Base-by-base conservation (phyloP, 2,113 vertebrate genomes). In the Aegotheles bennettii region DNA sequence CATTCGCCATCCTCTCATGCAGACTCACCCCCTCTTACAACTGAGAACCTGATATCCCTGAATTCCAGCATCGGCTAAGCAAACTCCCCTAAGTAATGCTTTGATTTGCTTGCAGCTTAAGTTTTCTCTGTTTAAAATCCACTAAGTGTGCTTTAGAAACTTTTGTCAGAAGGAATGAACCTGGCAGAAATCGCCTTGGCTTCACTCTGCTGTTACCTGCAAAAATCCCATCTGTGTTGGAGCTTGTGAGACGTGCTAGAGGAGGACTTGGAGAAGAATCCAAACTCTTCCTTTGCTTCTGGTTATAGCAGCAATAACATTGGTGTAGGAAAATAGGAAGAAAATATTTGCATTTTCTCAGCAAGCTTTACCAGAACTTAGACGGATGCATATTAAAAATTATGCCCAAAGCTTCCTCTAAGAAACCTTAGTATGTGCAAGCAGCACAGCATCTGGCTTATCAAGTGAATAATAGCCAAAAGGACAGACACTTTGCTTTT, bases 101-200 rank as follows among this genome's bases (percentile, higher is more conserved):
- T 60, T 8, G 3, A 3, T 82, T 80, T 83, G 29, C 76, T 10
- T 17, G 4, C 1, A 6, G 18, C 3, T 0, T 48, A 7, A 35
- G 7, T 67, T 67, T 75, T 25, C 14, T 79, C 10, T 35, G 13
- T 7, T 65, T 57, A 68, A 68, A 85, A 47, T 51, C 4, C 36
- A 17, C 7, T 3, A n/a, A 3, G 7, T 6, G 3, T 6, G 6
- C 19, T 35, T 57, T 33, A 67, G 38, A 16, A 87, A 60, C 29
- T 47, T 67, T 2, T 43, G 16, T 43, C 12, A 47, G 48, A 3
- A 0, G 15, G 21, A 60, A 35, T 19, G 33, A 83, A 77, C 28
- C 29, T 73, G 68, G 18, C 45, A 77, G 50, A 48, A 45, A 25
- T 77, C 17, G 59, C 77, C 42, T 48, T 67, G 74, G n/a, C 35